These are phyloP conservation scores for Zaprionus nigranus DNA, from an alignment of 1,140 invertebrate species.

Conservation along the genomic window DNA sequence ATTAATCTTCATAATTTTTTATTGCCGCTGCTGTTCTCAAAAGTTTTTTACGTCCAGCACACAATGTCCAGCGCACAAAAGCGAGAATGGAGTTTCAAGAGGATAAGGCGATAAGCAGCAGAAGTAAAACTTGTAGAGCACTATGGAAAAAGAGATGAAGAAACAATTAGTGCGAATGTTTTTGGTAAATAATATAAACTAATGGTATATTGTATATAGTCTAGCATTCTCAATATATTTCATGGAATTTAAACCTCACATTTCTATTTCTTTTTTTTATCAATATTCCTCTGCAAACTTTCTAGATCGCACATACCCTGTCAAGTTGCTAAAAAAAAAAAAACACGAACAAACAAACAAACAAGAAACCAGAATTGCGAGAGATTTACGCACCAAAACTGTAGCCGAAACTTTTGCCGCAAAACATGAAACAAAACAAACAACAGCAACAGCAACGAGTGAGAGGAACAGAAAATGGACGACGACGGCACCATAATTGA, in stretches of 20 bases:
- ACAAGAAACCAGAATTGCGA: neutral
- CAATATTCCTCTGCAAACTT: neutral
- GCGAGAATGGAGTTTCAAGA: conserved; percentile 5
- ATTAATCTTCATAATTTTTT: conserved; percentile 75
- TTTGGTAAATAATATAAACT: neutral
- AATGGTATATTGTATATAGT: neutral
- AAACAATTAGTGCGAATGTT: neutral
- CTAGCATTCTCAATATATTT: neutral
- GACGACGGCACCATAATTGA: conserved; percentile 59
- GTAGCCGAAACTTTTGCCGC: conserved; percentile 22
- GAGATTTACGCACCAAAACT: conserved; percentile 29
- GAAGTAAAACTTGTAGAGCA: neutral
- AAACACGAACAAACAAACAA: conserved; percentile 3
- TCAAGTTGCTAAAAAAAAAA: neutral
- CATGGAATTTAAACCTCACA: neutral
- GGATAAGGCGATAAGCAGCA: conserved; percentile 4
- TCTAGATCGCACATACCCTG: neutral
- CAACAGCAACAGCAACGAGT: neutral
- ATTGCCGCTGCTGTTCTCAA: conserved; percentile 38
- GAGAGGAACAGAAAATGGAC: neutral
- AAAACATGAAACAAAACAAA: conserved; percentile 26
- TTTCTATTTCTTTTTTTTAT: neutral
- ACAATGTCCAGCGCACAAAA: neutral
- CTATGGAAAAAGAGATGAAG: neutral
- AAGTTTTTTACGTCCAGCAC: conserved; percentile 26